A percentile compares a stretch with the other conserved stretches of the same genome.
Conservation (phyloP, 2,888 invertebrate species). For the Lasioglossum zephyrum region DNA sequence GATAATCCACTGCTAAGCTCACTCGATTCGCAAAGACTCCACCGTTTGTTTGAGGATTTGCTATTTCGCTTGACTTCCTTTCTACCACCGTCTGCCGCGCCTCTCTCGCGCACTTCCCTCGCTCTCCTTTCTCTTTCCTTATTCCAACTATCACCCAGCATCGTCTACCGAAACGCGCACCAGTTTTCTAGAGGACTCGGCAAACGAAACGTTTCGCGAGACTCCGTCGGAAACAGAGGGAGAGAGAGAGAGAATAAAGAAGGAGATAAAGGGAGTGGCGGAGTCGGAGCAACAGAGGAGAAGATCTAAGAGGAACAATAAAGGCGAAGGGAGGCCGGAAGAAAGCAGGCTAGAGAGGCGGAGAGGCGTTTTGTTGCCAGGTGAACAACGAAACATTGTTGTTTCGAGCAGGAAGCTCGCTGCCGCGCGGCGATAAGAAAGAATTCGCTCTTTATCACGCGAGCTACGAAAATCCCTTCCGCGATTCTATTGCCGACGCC, state of each 20-base stretch:
- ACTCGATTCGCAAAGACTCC: conserved; percentile 74
- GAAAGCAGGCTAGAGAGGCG: conserved; percentile 17
- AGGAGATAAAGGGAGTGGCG: conserved; percentile 10
- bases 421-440: conserved; percentile 68
- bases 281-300: conserved; percentile 22
- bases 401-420: conserved; percentile 50
- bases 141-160: conserved; percentile 36
- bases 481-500: conserved; percentile 26
- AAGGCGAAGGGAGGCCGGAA: conserved; percentile 6
- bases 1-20: conserved; percentile 76
- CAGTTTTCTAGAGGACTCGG: conserved; percentile 52
- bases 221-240: conserved; percentile 17
- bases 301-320: conserved; percentile 19
- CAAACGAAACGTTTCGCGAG: conserved; percentile 43
- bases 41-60: conserved; percentile 76
- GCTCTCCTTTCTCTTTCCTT: conserved; percentile 56
- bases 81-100: conserved; percentile 27
- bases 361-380: conserved; percentile 56
- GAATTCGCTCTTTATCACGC: conserved; percentile 62
- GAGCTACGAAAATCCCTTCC: conserved; percentile 39
- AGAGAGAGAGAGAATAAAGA: not conserved
- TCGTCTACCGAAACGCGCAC: conserved; percentile 35
- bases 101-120: conserved; percentile 7
- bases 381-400: conserved; percentile 65
- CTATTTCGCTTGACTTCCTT: conserved; percentile 71